Percentiles rank a stretch among this genome's conserved stretches.
phyloP scores from a whole-genome alignment of 2,113 vertebrate genomes.

The Piaya cayana region DNA sequence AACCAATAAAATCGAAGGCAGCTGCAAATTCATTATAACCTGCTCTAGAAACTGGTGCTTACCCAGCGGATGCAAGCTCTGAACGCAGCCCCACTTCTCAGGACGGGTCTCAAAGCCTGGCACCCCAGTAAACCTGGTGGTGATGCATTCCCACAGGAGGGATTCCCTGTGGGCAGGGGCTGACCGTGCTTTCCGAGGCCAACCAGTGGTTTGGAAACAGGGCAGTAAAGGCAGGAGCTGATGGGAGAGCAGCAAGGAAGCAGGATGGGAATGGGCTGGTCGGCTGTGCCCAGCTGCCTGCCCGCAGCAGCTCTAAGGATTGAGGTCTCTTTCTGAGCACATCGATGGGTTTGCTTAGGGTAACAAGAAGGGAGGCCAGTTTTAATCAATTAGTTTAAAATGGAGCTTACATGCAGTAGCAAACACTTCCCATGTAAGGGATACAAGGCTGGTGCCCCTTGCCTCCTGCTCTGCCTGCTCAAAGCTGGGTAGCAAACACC shows the following conservation, averaged over 20 bases:
- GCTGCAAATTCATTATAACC: neutral
- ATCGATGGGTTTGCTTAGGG: neutral
- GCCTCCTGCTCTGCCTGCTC: neutral
- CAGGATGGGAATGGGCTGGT: neutral
- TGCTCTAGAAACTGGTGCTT: neutral
- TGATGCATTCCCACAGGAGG: accelerated
- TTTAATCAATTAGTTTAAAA: neutral
- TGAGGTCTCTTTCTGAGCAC: constrained; percentile 35
- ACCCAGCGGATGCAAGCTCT: accelerated
- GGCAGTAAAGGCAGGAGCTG: neutral
- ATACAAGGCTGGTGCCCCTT: accelerated
- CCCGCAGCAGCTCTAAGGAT: neutral
- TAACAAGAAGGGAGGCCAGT: neutral
- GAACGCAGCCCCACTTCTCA: neutral
- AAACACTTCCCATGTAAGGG: neutral
- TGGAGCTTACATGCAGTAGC: neutral
- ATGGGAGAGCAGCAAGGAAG: neutral
- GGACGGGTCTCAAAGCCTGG: neutral
- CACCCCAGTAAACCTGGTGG: accelerated
- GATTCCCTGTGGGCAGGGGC: neutral
- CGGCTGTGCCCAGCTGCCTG: neutral
- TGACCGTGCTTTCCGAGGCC: neutral
- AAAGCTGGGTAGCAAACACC: neutral
- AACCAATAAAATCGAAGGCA: neutral
- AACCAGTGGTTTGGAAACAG: accelerated